phyloP scores from a whole-genome alignment of 2,113 vertebrate genomes.

The Hydrolagus affinis region DNA sequence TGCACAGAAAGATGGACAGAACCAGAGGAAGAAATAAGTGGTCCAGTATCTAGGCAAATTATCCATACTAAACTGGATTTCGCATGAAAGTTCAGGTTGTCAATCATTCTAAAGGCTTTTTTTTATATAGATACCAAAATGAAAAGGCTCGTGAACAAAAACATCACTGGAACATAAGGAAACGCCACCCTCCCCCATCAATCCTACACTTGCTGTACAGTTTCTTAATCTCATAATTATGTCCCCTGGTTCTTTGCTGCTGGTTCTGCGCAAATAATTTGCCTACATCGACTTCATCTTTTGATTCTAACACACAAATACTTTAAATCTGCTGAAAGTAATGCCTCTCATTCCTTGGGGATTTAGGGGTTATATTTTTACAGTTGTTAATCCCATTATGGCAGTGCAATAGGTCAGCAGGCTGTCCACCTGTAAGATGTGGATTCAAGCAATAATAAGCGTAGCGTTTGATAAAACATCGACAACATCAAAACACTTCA shows the following conservation, averaged over 20 bases:
- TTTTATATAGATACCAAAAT: not conserved
- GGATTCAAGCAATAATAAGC: no score
- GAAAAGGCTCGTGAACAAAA: not conserved
- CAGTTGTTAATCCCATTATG: no score
- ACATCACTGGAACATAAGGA: not conserved
- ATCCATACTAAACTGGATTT: not conserved
- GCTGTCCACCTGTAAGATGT: no score
- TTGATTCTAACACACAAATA: not conserved
- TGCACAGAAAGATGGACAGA: not conserved
- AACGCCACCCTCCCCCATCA: not conserved
- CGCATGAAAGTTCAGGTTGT: not conserved
- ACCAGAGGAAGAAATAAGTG: not conserved
- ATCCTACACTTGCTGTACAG: not conserved
- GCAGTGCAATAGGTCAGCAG: no score
- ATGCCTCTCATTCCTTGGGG: no score
- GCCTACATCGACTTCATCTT: not conserved
- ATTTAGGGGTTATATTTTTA: no score
- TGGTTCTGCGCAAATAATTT: not conserved
- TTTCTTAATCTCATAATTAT: constrained; percentile 18
- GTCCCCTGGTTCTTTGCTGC: constrained; percentile 25
- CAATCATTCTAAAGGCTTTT: not conserved
- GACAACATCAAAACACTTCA: no score
- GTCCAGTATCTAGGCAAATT: not conserved
- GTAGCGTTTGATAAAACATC: no score
- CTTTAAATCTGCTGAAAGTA: no score